A percentile compares a stretch with the other conserved stretches of the same genome.
These are phyloP conservation scores for Aegithalos caudatus DNA, from an alignment of 2,113 vertebrate species.

Conservation along the genomic window DNA sequence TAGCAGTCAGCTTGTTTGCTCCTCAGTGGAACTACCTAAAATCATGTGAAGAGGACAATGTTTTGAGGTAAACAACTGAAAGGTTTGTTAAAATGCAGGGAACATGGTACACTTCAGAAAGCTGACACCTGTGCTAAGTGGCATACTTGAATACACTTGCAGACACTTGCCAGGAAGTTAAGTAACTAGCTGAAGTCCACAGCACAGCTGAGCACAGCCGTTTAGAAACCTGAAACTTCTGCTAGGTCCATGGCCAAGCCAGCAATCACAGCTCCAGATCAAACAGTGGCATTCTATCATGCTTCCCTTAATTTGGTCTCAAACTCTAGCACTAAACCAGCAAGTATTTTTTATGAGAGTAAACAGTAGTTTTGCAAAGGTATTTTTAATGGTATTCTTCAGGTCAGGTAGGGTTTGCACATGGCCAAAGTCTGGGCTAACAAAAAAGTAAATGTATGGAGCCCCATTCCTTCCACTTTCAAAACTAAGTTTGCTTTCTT, in stretches of 20 bases:
- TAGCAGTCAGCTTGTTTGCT: background rate
- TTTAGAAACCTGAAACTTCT: background rate
- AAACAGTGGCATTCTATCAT: background rate
- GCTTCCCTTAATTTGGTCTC: background rate
- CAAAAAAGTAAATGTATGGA: background rate
- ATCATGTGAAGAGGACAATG: background rate
- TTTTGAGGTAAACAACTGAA: background rate
- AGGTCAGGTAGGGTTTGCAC: background rate
- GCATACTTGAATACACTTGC: background rate
- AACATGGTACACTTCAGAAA: background rate
- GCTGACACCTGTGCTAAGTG: background rate
- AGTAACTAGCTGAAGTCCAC: background rate
- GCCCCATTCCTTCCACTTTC: background rate
- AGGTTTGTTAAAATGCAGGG: background rate
- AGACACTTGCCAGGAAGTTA: background rate
- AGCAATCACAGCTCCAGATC: background rate
- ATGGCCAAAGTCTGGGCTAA: background rate
- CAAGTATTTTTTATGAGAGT: background rate
- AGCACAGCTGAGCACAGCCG: background rate
- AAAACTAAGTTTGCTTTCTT: background rate
- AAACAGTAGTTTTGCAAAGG: background rate
- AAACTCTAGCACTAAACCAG: background rate
- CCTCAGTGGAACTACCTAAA: background rate
- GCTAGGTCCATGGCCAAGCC: background rate
- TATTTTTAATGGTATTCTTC: background rate